Percentiles rank a stretch among this genome's conserved stretches.
Conservation (phyloP, 2,797 vertebrate species). For the Centropyge bicolor region DNA sequence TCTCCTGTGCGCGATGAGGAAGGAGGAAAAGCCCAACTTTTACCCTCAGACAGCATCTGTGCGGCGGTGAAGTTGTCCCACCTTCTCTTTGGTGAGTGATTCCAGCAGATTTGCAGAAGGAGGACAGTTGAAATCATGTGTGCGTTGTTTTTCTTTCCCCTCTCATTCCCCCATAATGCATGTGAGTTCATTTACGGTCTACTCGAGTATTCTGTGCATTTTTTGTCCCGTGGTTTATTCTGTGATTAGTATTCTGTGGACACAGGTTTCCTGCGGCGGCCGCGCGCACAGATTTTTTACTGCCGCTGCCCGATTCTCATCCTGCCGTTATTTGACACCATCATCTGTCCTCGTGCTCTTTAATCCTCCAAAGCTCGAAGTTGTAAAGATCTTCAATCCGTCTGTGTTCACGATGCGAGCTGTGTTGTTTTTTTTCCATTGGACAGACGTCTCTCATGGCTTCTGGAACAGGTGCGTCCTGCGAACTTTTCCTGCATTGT, state of each 20-base stretch:
- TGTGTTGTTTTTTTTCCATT: neutral
- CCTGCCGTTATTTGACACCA: constrained; percentile 25
- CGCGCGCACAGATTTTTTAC: constrained; percentile 65
- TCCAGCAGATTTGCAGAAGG: neutral
- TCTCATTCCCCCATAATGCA: neutral
- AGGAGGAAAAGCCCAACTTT: constrained; percentile 65
- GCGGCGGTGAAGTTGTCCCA: constrained; percentile 62
- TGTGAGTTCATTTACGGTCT: constrained; percentile 4
- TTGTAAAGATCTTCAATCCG: constrained; percentile 47
- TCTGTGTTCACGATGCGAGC: constrained; percentile 3
- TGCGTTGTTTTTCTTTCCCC: neutral
- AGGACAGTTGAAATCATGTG: neutral
- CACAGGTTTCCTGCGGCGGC: constrained; percentile 80
- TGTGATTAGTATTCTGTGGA: constrained; percentile 86
- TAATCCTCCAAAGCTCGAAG: constrained; percentile 24
- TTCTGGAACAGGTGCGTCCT: constrained; percentile 60
- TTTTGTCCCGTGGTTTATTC: constrained; percentile 49
- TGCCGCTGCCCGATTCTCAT: constrained; percentile 46
- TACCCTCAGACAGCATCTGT: constrained; percentile 35
- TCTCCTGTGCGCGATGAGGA: neutral
- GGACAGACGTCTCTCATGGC: constrained; percentile 20
- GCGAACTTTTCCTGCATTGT: constrained; percentile 61
- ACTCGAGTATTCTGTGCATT: constrained; percentile 28
- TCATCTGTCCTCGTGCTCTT: constrained; percentile 4
- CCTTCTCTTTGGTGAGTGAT: constrained; percentile 69